Evolutionary conservation across 1,140 invertebrate species (phyloP), one percentile per base, ranked within the genome.

Genomic region (Pseudomyrmex dendroicus): DNA sequence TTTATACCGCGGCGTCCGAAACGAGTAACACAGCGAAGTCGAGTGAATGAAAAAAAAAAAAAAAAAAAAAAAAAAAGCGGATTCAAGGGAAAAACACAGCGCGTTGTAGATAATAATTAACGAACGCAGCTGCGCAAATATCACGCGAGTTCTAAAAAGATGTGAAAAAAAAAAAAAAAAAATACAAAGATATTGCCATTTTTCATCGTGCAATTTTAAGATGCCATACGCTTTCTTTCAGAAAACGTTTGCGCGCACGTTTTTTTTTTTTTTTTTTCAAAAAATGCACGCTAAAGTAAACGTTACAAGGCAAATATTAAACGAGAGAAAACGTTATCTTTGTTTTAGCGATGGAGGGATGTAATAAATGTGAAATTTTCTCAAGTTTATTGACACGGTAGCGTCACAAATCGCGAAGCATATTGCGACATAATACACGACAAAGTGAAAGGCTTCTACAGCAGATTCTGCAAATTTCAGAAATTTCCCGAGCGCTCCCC

Each of bases 1-100:
- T 35, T 70, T 78, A 78, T 68, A 78, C 64, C 68, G 44, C 8
- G 76, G 44, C 20, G 44, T 59, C 20, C 35, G 44, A 70, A 78
- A 48, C 44, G 59, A 68, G 63, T 70, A 78, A 78, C 52, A 78
- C 35, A 17, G 5, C 67, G 25, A 59, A 15, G 44, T 35, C 17
- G 22, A n/a, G 15, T 67, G 20, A 68, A 68, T 13, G 5, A 25
- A 3, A 25, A 25, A 25, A 25, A 12, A 25, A 20, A 77, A 74
- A 44, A 54, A 25, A 20, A 77, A 74, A 44, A 54, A 22, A 66
- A 44, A 13, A n/a, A 25, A 62, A 25, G n/a, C n/a, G n/a, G n/a
- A n/a, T n/a, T n/a, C n/a, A 46, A 56, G 35, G 2, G 59, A 68
- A 8, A 50, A 44, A 8, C 22, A 52, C 50, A 52, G 35, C 7